Conservation (phyloP, 2,113 vertebrate genomes). For the Rhinoptilus africanus region DNA sequence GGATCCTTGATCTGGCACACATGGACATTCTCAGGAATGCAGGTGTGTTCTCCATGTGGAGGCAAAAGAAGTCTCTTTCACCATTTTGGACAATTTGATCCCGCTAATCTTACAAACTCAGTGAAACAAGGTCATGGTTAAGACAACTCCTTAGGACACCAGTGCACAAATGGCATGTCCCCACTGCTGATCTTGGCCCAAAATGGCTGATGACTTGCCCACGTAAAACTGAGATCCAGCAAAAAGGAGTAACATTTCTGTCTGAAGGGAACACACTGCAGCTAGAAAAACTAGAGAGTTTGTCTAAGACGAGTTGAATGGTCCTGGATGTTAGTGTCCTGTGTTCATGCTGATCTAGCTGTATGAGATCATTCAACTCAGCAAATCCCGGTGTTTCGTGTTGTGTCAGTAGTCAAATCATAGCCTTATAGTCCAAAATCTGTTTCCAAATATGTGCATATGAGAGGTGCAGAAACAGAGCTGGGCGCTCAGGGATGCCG, state of each 20-base stretch:
- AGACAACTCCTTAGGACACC: not conserved
- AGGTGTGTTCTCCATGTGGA: not conserved
- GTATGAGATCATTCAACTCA: not conserved
- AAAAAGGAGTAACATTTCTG: not conserved
- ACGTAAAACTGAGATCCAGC: not conserved
- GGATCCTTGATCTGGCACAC: constrained; percentile 37
- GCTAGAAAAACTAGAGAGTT: not conserved
- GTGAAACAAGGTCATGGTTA: not conserved
- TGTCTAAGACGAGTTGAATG: not conserved
- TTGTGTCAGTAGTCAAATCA: not conserved
- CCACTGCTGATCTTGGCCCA: not conserved
- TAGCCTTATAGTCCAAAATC: not conserved
- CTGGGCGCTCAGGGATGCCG: not conserved
- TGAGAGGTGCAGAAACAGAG: not conserved
- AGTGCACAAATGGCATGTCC: not conserved
- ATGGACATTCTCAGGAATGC: constrained; percentile 1
- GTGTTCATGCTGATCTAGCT: not conserved
- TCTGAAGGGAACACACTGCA: not conserved
- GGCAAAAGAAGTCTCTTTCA: not conserved
- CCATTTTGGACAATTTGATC: not conserved
- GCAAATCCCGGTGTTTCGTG: not conserved
- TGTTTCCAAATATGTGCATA: not conserved
- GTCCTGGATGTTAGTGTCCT: not conserved
- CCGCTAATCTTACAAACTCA: not conserved
- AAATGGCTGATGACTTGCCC: not conserved